Evolutionary conservation across 2,797 vertebrate genomes (phyloP), one percentile per base, ranked within the genome.

Genomic region (Acrocephalus scirpaceus): DNA sequence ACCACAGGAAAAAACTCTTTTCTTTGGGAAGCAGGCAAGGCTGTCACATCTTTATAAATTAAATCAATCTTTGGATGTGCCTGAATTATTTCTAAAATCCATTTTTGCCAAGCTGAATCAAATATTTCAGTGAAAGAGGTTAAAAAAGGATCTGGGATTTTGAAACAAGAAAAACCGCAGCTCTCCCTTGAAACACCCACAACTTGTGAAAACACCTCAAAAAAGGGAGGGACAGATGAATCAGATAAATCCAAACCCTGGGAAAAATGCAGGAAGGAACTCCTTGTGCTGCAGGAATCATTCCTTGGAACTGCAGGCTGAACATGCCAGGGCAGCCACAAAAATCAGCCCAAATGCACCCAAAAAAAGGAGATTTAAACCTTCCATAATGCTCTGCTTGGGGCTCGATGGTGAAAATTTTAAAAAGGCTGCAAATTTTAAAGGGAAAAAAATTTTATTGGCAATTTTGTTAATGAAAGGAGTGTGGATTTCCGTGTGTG

Each of bases 361-460:
- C n/a, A 4, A 38, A 8, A 51, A 65, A 21, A 44, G 19, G 23
- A 71, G 40, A 1, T 2, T 25, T 47, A 15, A 77, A 11, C 7
- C 21, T 1, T 7, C 0, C 1, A 9, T 7, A 13, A 4, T 3
- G 0, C 29, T 30, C 21, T 30, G 29, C 32, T 71, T 27, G 70
- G 14, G 40, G 3, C 27, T 56, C 30, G 26, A 15, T 8, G 6
- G 38, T 11, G 29, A 42, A n/a, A 8, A 20, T 5, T n/a, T 32
- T 14, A 0, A 44, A 16, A 45, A 34, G 32, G 20, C 42, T 58
- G 9, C 30, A 19, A 3, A 38, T 30, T n/a, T 67, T 47, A 34
- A 67, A 51, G 11, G 13, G 25, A 62, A 16, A 12, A 12, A 10
- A 3, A 16, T 83, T 88, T 56, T 32, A 20, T 44, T 7, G 22